Evolutionary conservation across 2,113 vertebrate species (phyloP).

Genomic region (Phalacrocorax brasilianus): DNA sequence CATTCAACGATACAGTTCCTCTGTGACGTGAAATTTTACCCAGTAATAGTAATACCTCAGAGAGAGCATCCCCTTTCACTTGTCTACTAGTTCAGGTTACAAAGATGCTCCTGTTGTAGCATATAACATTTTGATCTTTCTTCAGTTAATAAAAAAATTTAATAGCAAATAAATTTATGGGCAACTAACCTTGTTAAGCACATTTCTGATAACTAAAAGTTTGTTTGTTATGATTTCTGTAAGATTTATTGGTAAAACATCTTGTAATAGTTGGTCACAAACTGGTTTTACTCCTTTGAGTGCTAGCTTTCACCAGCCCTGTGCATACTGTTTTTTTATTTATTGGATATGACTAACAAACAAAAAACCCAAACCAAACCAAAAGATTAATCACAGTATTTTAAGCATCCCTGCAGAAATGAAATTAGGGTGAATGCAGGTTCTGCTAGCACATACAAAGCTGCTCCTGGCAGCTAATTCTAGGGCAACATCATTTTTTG

Average conservation of each 20-base stretch:
- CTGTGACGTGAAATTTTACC: conserved; percentile 72
- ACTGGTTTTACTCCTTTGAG: background rate
- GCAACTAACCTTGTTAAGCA: background rate
- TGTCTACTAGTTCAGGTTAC: conserved; percentile 61
- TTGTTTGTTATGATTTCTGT: background rate
- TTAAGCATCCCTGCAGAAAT: background rate
- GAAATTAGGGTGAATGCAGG: background rate
- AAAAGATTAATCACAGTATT: background rate
- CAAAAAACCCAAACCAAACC: background rate
- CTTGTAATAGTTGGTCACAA: background rate
- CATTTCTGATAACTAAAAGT: background rate
- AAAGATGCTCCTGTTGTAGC: conserved; percentile 18
- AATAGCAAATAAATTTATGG: background rate
- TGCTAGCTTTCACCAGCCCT: background rate
- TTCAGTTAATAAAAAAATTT: background rate
- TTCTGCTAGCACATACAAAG: background rate
- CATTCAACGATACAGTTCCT: conserved; percentile 14
- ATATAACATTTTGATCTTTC: background rate
- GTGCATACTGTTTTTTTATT: background rate
- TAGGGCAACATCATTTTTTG: background rate
- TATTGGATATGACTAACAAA: background rate
- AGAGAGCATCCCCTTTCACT: conserved; percentile 6
- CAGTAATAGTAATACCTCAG: conserved; percentile 23
- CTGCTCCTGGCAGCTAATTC: background rate
- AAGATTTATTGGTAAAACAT: background rate